Percentiles rank a stretch among this genome's conserved stretches.
Evolutionary conservation across 2,888 invertebrate species (phyloP).

Genomic region (Cryptocephalus moraei): DNA sequence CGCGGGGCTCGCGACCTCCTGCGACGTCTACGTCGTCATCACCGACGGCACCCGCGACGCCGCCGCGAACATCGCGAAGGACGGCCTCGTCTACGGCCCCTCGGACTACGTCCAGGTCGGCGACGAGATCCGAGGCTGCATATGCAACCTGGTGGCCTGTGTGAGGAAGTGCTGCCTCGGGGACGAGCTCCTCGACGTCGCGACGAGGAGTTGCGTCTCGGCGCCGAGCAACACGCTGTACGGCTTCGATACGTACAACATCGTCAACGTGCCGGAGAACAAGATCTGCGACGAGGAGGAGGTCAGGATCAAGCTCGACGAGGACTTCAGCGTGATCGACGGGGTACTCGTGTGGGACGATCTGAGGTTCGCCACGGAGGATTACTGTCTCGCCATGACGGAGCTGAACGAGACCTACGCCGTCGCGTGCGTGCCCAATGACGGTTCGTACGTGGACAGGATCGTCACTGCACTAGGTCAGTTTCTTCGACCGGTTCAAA

Average conservation of each 20-base stretch:
- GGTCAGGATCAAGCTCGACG: constrained; percentile 9
- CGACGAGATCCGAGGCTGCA: constrained; percentile 11
- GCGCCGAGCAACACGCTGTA: constrained; percentile 1
- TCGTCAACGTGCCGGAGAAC: constrained; percentile 17
- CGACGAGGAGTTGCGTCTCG: constrained; percentile 9
- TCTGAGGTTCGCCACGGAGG: constrained; percentile 4
- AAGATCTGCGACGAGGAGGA: constrained; percentile 13
- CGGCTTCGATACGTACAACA: constrained; percentile 8
- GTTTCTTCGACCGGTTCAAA: not conserved
- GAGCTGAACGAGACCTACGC: constrained; percentile 6
- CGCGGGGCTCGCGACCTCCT: not conserved
- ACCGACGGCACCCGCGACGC: constrained; percentile 8
- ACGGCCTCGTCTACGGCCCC: constrained; percentile 8
- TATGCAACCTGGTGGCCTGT: constrained; percentile 8
- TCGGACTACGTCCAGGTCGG: constrained; percentile 10
- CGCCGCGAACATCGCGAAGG: constrained; percentile 4
- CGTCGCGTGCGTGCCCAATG: constrained; percentile 10
- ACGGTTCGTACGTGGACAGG: not conserved
- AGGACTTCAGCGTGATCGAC: constrained; percentile 4
- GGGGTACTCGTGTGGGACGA: constrained; percentile 13
- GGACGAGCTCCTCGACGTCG: constrained; percentile 12
- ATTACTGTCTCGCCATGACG: constrained; percentile 13
- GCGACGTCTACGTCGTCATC: constrained; percentile 6
- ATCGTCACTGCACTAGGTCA: constrained; percentile 10
- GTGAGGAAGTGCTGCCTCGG: constrained; percentile 16